Conservation (phyloP, 1,140 invertebrate species). For the Pseudomyrmex flavicornis region DNA sequence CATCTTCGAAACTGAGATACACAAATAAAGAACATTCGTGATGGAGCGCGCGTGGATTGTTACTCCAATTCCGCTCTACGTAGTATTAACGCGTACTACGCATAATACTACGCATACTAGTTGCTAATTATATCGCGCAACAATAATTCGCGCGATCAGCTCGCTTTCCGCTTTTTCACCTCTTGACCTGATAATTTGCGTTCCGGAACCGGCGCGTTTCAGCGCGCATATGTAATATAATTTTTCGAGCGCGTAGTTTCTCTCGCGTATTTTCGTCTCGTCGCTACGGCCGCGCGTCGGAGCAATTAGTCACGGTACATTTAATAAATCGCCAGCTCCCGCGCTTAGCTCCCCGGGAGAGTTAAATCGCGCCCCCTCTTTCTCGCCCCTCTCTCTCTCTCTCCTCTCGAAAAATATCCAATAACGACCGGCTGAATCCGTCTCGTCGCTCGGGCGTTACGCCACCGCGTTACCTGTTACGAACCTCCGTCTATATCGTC, state of each 20-base stretch:
- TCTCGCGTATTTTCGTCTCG: not conserved
- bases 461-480: conserved; percentile 54
- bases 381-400: not conserved
- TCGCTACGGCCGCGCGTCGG: conserved; percentile 19
- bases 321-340: conserved; percentile 72
- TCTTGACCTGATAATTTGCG: not conserved
- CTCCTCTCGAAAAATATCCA: conserved; percentile 71
- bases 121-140: conserved; percentile 22
- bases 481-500: conserved; percentile 57
- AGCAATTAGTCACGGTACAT: conserved; percentile 74
- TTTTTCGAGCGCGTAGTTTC: not conserved
- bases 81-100: too few relatives aligned
- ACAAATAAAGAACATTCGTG: too few relatives aligned
- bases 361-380: conserved; percentile 47
- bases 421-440: conserved; percentile 68
- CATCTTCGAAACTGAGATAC: not conserved
- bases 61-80: too few relatives aligned
- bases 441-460: conserved; percentile 1
- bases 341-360: conserved; percentile 37
- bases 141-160: conserved; percentile 3
- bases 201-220: too few relatives aligned
- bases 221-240: too few relatives aligned
- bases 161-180: too few relatives aligned
- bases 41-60: too few relatives aligned
- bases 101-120: too few relatives aligned